Evolutionary conservation across 2,797 vertebrate species (phyloP), one percentile per base, ranked within the genome.

Genomic region (Phyllotis vaccarum): DNA sequence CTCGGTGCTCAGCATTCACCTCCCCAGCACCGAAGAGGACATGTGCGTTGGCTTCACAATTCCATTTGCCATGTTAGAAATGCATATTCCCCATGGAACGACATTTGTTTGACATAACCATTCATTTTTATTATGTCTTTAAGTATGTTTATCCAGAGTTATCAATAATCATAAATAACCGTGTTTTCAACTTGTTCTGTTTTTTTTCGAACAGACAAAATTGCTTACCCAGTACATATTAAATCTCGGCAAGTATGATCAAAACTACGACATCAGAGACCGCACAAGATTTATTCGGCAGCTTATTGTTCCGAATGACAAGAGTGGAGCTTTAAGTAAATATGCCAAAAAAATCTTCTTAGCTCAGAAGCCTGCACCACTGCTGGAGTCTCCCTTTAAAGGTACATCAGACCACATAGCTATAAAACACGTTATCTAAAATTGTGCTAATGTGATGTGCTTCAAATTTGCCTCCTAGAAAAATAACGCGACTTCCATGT

Each of bases 251-350:
- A 99, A 99, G 98, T 99, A 99, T 96, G 99, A 99, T 99, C 99
- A 99, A 98, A 99, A 99, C 99, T 99, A 99, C 89, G 99, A 99
- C 98, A 99, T 99, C 98, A 98, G 99, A 98, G 99, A 99, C 98
- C 99, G 99, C 97, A 99, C 99, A 29, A 99, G 99, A 98, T 99
- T 99, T 98, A 99, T 99, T 98, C 99, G 99, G 93, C 99, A 99
- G 98, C 99, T 99, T 98, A 99, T 99, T 89, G 99, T 99, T 98
- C 99, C 99, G 93, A 99, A 98, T 89, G 99, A 99, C 98, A 99
- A 99, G 98, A 99, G 99, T 97, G 99, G 99, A 81, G 99, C 99
- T 97, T 99, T 99, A 98, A 99, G 99, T 98, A 99, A 99, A 98
- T 99, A 99, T 70, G 99, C 99, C 85, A 99, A 99, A 75, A 99